A percentile compares a stretch with the other conserved stretches of the same genome.
phyloP scores from a whole-genome alignment of 2,888 invertebrate species.

The Drosophila histrio region DNA sequence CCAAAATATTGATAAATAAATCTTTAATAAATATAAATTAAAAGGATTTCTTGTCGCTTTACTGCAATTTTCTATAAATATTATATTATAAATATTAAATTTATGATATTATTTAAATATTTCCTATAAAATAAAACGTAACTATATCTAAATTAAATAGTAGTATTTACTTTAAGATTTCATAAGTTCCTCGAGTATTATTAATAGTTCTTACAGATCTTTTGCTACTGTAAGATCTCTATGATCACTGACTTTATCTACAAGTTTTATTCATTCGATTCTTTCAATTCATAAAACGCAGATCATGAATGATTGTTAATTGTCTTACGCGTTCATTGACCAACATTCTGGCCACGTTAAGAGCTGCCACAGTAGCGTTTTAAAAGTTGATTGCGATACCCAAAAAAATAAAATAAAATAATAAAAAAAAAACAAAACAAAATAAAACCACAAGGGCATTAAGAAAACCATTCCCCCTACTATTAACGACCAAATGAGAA shows the following conservation, averaged over 20 bases:
- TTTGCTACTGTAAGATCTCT: neutral
- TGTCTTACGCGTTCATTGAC: constrained; percentile 63
- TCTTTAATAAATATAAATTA: no score
- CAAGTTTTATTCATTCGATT: neutral
- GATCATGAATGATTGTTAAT: constrained; percentile 38
- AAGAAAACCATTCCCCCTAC: constrained; percentile 23
- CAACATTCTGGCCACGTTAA: constrained; percentile 50
- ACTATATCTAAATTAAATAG: no score
- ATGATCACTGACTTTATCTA: neutral
- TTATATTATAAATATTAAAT: no score
- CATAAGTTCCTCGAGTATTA: no score
- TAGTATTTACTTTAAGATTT: neutral
- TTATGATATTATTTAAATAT: no score
- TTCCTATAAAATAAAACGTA: no score
- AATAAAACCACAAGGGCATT: constrained; percentile 55
- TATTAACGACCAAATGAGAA: constrained; percentile 50
- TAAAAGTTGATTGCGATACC: constrained; percentile 29
- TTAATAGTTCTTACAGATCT: neutral
- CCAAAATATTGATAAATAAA: no score
- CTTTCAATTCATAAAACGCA: neutral
- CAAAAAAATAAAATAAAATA: constrained; percentile 3
- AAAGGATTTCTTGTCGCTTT: no score
- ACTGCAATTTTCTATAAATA: no score
- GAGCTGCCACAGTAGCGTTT: constrained; percentile 51
- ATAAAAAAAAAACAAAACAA: neutral